Base-by-base conservation (phyloP, 2,888 invertebrate species). In the Drosophila maculinotata region DNA sequence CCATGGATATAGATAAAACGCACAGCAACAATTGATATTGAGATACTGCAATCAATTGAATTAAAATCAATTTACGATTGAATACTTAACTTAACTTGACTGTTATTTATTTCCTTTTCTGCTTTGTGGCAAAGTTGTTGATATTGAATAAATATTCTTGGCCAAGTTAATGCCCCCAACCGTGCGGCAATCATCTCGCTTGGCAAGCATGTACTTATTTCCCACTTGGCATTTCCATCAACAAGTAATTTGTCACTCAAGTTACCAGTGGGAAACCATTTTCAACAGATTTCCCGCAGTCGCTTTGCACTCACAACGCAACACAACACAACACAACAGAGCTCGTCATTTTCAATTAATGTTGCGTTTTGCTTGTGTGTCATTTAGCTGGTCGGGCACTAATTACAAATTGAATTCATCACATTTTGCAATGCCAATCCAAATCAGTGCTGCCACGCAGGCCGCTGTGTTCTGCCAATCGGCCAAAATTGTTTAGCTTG, bases 341-440 rank as follows among this genome's bases (percentile, higher is more conserved):
- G 14, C 35, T 42, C 28, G 56, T 25, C 66, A 54, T 31, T 38
- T 63, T 51, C 63, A 74, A 69, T 72, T 54, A 72, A 42, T 31
- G 33, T 60, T 38, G n/a, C 30, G 12, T 17, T 17, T 45, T 12
- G 33, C 7, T 10, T 30, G 33, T 48, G n/a, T 38, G 26, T 15
- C 28, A n/a, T 38, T 49, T 35, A 14, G 28, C 33, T n/a, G 33
- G 9, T 31, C 5, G 4, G 36, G 1, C 54, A 59, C 73, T 66
- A 62, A 69, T 71, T 58, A 28, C 49, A 69, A 64, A 72, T 69
- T 54, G 31, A 74, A 74, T 69, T 42, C 42, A 64, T 64, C 69
- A 58, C 47, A 63, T 48, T 58, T 58, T 26, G 41, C 42, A 54
- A 49, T 69, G 69, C 14, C 58, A 54, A 64, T 54, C 35, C 15